phyloP scores from a whole-genome alignment of 2,888 invertebrate species.

The Pollenia griseotomentosa region DNA sequence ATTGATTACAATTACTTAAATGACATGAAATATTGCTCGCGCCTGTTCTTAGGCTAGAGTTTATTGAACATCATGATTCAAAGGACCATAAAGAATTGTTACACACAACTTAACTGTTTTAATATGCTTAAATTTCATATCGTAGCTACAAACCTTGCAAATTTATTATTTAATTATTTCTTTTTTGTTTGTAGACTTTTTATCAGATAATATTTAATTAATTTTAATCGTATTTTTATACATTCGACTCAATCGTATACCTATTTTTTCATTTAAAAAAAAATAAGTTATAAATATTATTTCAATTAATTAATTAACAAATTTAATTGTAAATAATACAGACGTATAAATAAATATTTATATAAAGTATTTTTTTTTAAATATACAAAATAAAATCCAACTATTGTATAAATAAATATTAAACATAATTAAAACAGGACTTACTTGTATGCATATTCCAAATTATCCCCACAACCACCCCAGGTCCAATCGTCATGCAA shows the following conservation, averaged over 20 bases:
- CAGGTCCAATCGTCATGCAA: conserved; percentile 97
- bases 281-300: conserved; percentile 34
- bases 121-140: not conserved
- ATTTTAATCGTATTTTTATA: conserved; percentile 53
- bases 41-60: too few species aligned
- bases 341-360: not conserved
- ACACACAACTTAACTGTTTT: too few species aligned
- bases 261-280: not conserved
- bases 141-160: not conserved
- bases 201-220: conserved; percentile 52
- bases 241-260: conserved; percentile 16
- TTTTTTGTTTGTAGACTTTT: not conserved
- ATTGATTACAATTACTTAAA: too few species aligned
- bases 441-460: conserved; percentile 97
- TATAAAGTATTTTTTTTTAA: not conserved
- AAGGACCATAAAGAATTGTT: too few species aligned
- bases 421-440: conserved; percentile 78
- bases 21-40: too few species aligned
- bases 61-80: too few species aligned
- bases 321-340: conserved; percentile 51
- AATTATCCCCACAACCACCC: conserved; percentile 99
- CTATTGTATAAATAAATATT: conserved; percentile 8
- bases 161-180: conserved; percentile 23
- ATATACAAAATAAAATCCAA: not conserved
- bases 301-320: conserved; percentile 61